phyloP scores from a whole-genome alignment of 2,888 invertebrate species.

The Metacarcinus magister region DNA sequence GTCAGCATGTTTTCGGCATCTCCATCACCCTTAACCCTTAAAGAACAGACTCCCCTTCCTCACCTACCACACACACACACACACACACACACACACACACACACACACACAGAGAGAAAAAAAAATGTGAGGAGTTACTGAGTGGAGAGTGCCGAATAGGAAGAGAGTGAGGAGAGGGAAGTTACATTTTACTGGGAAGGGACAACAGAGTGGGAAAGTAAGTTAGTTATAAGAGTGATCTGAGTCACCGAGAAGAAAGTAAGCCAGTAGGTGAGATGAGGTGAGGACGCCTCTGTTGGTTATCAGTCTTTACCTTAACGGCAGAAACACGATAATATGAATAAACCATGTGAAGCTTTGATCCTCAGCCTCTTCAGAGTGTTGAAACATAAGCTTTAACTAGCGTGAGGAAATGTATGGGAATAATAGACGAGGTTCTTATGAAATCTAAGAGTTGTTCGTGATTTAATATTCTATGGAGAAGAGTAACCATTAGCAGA shows the following conservation, averaged over 20 bases:
- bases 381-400: neutral
- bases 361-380: no score
- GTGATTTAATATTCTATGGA: neutral
- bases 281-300: neutral
- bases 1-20: neutral
- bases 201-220: neutral
- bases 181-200: neutral
- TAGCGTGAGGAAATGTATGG: neutral
- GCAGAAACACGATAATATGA: neutral
- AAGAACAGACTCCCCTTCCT: neutral
- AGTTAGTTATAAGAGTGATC: neutral
- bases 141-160: neutral
- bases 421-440: neutral
- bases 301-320: neutral
- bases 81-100: no score
- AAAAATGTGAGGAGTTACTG: neutral
- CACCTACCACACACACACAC: neutral
- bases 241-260: neutral
- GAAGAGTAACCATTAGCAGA: neutral
- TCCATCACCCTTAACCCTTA: neutral
- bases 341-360: neutral
- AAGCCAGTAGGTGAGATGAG: no score
- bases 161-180: neutral
- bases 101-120: neutral
- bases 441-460: constrained; percentile 2